phyloP scores from a whole-genome alignment of 2,113 vertebrate species.

The Hippotragus niger region DNA sequence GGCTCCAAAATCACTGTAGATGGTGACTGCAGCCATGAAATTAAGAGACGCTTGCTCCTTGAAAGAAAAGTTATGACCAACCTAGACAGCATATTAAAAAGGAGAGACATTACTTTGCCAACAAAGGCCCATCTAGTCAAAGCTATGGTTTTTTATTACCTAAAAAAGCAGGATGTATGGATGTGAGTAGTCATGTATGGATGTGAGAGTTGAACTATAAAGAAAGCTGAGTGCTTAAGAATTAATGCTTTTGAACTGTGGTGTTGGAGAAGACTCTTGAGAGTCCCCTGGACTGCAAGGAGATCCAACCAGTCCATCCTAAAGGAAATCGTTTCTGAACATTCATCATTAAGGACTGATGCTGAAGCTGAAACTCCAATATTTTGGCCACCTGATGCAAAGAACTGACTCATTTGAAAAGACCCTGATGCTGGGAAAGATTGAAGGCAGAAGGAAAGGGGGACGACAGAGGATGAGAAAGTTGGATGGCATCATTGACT shows the following conservation, averaged over 20 bases:
- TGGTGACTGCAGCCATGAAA: background rate
- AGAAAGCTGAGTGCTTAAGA: background rate
- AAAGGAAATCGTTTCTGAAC: fast-evolving
- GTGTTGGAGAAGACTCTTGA: background rate
- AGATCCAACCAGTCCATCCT: background rate
- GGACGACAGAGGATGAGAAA: background rate
- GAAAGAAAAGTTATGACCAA: background rate
- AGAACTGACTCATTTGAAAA: background rate
- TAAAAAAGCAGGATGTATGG: too few relatives aligned
- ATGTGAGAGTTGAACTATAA: background rate
- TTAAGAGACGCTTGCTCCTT: background rate
- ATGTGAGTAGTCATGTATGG: background rate
- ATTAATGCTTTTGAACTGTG: background rate
- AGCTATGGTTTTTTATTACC: background rate
- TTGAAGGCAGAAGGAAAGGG: background rate
- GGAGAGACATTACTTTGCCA: background rate
- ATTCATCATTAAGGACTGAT: background rate
- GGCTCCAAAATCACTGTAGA: background rate
- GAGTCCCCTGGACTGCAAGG: background rate
- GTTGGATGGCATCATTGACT: background rate
- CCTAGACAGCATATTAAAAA: background rate
- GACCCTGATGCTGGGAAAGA: background rate
- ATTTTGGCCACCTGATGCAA: fast-evolving
- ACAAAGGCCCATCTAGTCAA: background rate
- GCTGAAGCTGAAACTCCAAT: background rate